Evolutionary conservation across 2,888 invertebrate genomes (phyloP).

Genomic region (Diloba caeruleocephala): DNA sequence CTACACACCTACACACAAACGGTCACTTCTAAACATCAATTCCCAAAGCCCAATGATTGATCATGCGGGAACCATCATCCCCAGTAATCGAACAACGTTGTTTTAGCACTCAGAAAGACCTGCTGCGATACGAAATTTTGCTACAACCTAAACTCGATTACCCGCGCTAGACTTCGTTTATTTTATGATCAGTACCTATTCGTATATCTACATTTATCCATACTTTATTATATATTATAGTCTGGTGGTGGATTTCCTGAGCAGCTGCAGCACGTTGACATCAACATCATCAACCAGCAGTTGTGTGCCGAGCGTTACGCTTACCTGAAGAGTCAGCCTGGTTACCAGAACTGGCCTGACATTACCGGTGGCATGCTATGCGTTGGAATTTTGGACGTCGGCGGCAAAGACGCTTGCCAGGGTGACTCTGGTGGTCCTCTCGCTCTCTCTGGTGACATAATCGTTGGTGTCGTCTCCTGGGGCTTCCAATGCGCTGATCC

Average conservation of each 20-base stretch:
- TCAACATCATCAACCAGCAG: slow-evolving; percentile 68
- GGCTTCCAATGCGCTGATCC: slow-evolving; percentile 57
- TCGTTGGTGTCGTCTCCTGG: slow-evolving; percentile 67
- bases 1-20: too few relatives aligned
- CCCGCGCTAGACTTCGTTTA: too few relatives aligned
- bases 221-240: slow-evolving; percentile 30
- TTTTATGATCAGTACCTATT: too few relatives aligned
- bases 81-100: too few relatives aligned
- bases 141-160: too few relatives aligned
- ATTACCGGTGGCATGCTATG: slow-evolving; percentile 76
- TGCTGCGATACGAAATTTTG: too few relatives aligned
- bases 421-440: slow-evolving; percentile 75
- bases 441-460: slow-evolving; percentile 60
- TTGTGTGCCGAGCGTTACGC: slow-evolving; percentile 71
- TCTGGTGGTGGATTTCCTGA: slow-evolving; percentile 50
- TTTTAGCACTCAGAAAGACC: too few relatives aligned
- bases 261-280: slow-evolving; percentile 63
- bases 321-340: slow-evolving; percentile 55
- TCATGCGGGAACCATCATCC: too few relatives aligned
- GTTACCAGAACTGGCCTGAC: slow-evolving; percentile 54
- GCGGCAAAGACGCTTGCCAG: slow-evolving; percentile 65
- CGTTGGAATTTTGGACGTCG: slow-evolving; percentile 70
- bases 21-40: too few relatives aligned
- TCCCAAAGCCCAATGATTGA: too few relatives aligned
- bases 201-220: too few relatives aligned